Percentiles rank a stretch among this genome's conserved stretches.
phyloP scores from a whole-genome alignment of 2,113 vertebrate genomes.

The Procapra przewalskii region DNA sequence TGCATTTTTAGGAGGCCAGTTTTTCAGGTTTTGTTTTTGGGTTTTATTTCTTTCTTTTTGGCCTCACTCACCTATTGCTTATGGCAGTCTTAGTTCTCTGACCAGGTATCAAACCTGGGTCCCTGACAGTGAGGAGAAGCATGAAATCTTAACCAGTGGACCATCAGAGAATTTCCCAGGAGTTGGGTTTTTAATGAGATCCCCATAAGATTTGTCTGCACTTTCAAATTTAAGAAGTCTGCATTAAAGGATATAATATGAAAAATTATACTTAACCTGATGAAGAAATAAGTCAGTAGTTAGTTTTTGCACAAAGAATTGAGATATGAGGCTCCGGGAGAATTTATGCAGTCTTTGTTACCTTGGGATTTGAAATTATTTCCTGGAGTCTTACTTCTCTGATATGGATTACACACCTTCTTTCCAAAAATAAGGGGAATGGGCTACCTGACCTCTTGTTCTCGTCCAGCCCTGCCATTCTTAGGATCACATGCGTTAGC shows the following conservation, averaged over 20 bases:
- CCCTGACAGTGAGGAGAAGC: neutral
- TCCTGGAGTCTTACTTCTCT: neutral
- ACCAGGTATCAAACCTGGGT: neutral
- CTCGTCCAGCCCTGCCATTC: neutral
- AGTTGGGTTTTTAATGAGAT: neutral
- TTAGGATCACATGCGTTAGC: neutral
- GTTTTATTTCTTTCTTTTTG: neutral
- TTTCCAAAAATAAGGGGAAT: neutral
- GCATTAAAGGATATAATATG: neutral
- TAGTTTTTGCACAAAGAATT: neutral
- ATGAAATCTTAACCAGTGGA: neutral
- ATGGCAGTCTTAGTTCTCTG: neutral
- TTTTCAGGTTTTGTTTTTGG: neutral
- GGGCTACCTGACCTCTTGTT: neutral
- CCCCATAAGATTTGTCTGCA: neutral
- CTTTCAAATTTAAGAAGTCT: neutral
- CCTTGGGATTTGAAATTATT: neutral
- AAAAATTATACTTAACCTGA: neutral
- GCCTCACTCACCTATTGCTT: neutral
- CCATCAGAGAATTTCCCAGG: neutral
- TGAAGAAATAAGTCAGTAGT: neutral
- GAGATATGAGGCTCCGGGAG: neutral
- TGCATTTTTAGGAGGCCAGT: neutral
- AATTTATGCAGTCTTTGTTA: neutral
- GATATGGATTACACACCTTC: neutral